Base-by-base conservation (phyloP, 2,113 vertebrate genomes). In the Tetraodon nigroviridis region DNA sequence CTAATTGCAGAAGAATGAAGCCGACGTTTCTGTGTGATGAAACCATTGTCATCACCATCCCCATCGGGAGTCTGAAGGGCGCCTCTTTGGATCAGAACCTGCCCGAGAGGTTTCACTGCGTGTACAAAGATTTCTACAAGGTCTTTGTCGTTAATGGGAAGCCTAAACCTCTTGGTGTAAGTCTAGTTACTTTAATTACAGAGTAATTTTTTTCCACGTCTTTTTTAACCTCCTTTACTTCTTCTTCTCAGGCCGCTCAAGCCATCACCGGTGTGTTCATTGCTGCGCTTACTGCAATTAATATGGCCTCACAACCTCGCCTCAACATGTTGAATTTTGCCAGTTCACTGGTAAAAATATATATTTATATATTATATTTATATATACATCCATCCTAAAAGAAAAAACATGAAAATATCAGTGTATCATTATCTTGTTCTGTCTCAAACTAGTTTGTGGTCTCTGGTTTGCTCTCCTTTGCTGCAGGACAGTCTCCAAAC, bases 91-190 rank as follows among this genome's bases (percentile, higher is more conserved):
- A 73, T 13, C 72, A 76, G 3, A 64, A 86, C 68, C 76, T 90
- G 81, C 89, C 87, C 0, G 83, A 88, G 6, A 84, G 69, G 1
- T 90, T 92, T 71, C 66, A 71, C 0, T 91, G 90, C 37, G 78
- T 88, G n/a, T 92, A 87, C 72, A 86, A 27, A 73, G 90, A 92
- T 49, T 24, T 46, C 37, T 91, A 81, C 84, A 92, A 92, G 73
- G 42, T 90, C 13, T 89, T 90, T 69, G 76, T 52, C 5, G 0
- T 46, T 0, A 80, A 44, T 7, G 89, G 90, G 7, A 83, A 84
- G 24, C 89, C 90, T 0, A 88, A 85, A 70, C 76, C 86, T 32
- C 58, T 90, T 0, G 90, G 90, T 58, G 90, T 91, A 66, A 55
- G 85, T 76, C 45, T 0, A 48, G 1, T 19, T 37, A 13, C 22